These are phyloP conservation scores for Centropus unirufus DNA, from an alignment of 2,113 vertebrate genomes.

Conservation along the genomic window DNA sequence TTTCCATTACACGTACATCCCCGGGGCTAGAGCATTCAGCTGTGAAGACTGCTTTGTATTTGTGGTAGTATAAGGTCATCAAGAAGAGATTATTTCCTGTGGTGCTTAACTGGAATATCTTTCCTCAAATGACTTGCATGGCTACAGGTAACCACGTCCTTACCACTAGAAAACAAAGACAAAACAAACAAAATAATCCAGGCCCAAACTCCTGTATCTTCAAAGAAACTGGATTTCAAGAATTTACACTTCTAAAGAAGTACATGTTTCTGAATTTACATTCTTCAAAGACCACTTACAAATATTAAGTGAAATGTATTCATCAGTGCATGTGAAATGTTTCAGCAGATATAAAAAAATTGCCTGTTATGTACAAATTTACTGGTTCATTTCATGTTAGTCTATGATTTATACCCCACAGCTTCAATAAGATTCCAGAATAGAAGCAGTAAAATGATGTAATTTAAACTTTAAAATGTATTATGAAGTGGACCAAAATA, in stretches of 20 bases:
- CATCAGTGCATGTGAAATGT: background rate
- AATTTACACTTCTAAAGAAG: background rate
- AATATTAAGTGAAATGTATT: background rate
- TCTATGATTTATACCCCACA: background rate
- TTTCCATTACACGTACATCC: slow-evolving; percentile 56
- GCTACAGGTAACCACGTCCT: background rate
- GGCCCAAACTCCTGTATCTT: background rate
- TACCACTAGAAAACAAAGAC: background rate
- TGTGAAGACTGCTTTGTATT: slow-evolving; percentile 48
- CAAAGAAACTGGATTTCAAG: background rate
- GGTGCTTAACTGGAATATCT: background rate
- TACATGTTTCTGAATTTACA: background rate
- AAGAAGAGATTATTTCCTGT: slow-evolving; percentile 52
- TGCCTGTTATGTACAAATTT: slow-evolving; percentile 51
- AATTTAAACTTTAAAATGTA: background rate
- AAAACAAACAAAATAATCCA: background rate
- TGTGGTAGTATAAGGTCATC: slow-evolving; percentile 46
- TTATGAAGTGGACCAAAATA: slow-evolving; percentile 1
- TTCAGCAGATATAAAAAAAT: slow-evolving; percentile 46
- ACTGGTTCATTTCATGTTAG: slow-evolving; percentile 44
- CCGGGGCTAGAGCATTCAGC: slow-evolving; percentile 32
- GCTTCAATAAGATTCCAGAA: background rate
- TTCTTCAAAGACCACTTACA: background rate
- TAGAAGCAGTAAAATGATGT: background rate
- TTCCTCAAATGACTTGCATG: background rate